A percentile compares a stretch with the other conserved stretches of the same genome.
Conservation (phyloP, 2,113 vertebrate genomes). For the Gulo gulo region DNA sequence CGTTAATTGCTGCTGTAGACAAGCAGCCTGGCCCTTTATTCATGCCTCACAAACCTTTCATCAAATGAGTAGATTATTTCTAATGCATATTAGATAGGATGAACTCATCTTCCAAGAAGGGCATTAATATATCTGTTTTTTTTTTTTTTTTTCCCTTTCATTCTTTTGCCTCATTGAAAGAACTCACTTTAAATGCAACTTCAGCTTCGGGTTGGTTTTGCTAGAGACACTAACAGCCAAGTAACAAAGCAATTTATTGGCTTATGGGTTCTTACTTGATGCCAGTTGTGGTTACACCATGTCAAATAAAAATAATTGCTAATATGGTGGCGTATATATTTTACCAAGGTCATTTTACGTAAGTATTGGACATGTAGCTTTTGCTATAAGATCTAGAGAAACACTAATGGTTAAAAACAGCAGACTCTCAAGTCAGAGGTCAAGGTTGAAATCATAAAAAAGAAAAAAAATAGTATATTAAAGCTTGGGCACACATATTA, state of each 20-base stretch:
- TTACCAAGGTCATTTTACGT: conserved; percentile 54
- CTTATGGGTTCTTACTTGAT: conserved; percentile 79
- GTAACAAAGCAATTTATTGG: conserved; percentile 77
- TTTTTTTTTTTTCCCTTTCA: background rate
- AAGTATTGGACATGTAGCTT: conserved; percentile 4
- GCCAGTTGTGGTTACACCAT: conserved; percentile 62
- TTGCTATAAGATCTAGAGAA: conserved; percentile 63
- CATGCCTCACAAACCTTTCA: conserved; percentile 72
- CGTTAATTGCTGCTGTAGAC: conserved; percentile 77
- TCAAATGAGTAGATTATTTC: conserved; percentile 75
- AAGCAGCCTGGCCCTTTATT: conserved; percentile 72
- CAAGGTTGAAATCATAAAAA: conserved; percentile 75
- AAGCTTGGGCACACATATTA: conserved; percentile 58
- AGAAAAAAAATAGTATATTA: conserved; percentile 67
- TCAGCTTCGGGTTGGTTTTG: conserved; percentile 58
- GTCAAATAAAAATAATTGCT: conserved; percentile 79
- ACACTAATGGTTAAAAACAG: conserved; percentile 63
- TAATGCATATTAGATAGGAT: conserved; percentile 67
- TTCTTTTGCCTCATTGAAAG: background rate
- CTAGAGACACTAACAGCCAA: conserved; percentile 59
- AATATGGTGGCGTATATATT: conserved; percentile 66
- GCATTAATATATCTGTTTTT: conserved; percentile 41
- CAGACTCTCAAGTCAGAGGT: conserved; percentile 64
- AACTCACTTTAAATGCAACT: conserved; percentile 57
- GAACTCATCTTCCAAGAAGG: conserved; percentile 73